Evolutionary conservation across 2,113 vertebrate genomes (phyloP).

Genomic region (Melanerpes formicivorus): DNA sequence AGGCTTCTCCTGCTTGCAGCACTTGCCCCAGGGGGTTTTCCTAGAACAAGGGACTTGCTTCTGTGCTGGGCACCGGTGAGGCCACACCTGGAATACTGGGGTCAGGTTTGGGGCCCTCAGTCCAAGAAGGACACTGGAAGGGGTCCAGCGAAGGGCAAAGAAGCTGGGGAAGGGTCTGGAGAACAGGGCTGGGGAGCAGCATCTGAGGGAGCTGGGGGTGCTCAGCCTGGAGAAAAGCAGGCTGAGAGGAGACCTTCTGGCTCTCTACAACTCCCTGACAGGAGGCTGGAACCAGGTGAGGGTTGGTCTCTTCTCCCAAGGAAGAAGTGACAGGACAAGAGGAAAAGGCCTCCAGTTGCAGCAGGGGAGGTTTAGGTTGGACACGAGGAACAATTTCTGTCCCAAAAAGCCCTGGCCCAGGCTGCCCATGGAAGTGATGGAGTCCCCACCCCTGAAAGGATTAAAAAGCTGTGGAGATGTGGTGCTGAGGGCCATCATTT

Average conservation of each 20-base stretch:
- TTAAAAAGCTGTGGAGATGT: background rate
- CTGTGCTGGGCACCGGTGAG: background rate
- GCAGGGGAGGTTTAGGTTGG: background rate
- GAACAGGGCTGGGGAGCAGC: background rate
- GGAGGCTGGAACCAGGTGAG: too few relatives aligned
- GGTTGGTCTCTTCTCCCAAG: too few relatives aligned
- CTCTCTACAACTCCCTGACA: background rate
- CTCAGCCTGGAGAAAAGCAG: background rate
- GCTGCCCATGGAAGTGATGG: background rate
- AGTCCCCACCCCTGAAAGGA: background rate
- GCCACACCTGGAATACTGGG: background rate
- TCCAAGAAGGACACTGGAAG: background rate
- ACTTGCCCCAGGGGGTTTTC: background rate
- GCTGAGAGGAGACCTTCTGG: background rate
- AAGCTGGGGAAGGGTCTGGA: background rate
- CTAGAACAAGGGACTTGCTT: background rate
- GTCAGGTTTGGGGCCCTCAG: background rate
- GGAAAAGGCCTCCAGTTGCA: too few relatives aligned
- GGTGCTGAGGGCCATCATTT: background rate
- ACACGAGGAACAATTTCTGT: background rate
- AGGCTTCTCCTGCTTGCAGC: background rate
- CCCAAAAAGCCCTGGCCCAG: background rate
- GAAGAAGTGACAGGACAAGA: too few relatives aligned
- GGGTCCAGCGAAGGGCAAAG: background rate
- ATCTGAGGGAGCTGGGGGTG: background rate